Evolutionary conservation across 2,113 vertebrate genomes (phyloP).

Genomic region (Camelus dromedarius): DNA sequence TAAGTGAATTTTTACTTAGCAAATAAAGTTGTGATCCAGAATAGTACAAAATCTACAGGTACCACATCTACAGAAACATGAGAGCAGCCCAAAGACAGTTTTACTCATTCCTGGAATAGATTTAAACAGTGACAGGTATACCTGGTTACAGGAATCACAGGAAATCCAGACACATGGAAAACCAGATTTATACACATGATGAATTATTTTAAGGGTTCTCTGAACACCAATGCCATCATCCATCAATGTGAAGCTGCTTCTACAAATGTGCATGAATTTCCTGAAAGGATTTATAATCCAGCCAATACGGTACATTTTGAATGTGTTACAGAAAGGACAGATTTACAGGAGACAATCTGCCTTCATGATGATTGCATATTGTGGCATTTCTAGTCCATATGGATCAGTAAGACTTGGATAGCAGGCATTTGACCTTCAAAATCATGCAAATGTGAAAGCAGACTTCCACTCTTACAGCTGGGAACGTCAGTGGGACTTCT

Average conservation of each 20-base stretch:
- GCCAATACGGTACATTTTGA: constrained; percentile 89
- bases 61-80: neutral
- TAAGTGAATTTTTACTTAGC: constrained; percentile 24
- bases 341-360: constrained; percentile 93
- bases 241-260: constrained; percentile 71
- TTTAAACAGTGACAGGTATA: constrained; percentile 63
- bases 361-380: constrained; percentile 92
- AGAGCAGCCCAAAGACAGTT: neutral
- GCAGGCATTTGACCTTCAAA: constrained; percentile 93
- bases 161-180: constrained; percentile 65
- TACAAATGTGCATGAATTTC: constrained; percentile 82
- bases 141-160: constrained; percentile 37
- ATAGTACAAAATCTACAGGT: constrained; percentile 39
- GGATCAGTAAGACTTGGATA: constrained; percentile 91
- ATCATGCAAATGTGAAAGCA: constrained; percentile 90
- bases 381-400: constrained; percentile 94
- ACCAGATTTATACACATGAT: constrained; percentile 77
- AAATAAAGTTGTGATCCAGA: neutral
- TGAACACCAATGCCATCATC: constrained; percentile 70
- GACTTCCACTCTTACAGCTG: constrained; percentile 89
- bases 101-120: constrained; percentile 2
- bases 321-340: constrained; percentile 90
- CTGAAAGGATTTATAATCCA: constrained; percentile 89
- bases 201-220: constrained; percentile 77
- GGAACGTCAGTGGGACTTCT: constrained; percentile 85